These are phyloP conservation scores for Petrocephalus microphthalmus DNA, from an alignment of 2,113 vertebrate genomes.

Conservation along the genomic window DNA sequence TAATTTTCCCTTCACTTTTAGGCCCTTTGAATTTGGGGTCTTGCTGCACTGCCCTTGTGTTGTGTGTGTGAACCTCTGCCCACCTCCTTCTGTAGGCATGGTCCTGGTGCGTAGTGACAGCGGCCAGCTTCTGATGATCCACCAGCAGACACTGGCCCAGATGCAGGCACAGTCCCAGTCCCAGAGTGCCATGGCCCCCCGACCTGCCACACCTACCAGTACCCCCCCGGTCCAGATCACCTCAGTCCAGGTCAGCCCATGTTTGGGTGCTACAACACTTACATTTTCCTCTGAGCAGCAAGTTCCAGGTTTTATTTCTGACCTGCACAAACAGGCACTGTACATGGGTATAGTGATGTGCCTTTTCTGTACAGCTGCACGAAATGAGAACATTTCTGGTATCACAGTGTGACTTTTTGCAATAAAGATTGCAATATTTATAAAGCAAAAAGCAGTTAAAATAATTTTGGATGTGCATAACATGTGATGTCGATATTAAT, in stretches of 20 bases:
- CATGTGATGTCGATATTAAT: neutral
- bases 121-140: slow-evolving; percentile 86
- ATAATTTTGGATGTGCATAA: neutral
- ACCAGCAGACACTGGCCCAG: slow-evolving; percentile 86
- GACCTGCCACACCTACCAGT: slow-evolving; percentile 79
- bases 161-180: slow-evolving; percentile 90
- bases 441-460: neutral
- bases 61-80: neutral
- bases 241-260: slow-evolving; percentile 73
- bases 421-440: neutral
- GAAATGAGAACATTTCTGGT: neutral
- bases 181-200: slow-evolving; percentile 78
- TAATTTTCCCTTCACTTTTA: neutral
- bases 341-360: neutral
- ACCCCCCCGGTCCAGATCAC: slow-evolving; percentile 85
- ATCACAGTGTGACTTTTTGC: neutral
- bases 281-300: neutral
- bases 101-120: slow-evolving; percentile 87
- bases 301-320: neutral
- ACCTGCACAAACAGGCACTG: neutral
- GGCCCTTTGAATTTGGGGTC: neutral
- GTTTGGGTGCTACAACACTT: neutral
- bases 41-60: neutral
- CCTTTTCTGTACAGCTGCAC: neutral
- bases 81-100: slow-evolving; percentile 69